phyloP scores from a whole-genome alignment of 2,113 vertebrate genomes.

The Catagonus wagneri region DNA sequence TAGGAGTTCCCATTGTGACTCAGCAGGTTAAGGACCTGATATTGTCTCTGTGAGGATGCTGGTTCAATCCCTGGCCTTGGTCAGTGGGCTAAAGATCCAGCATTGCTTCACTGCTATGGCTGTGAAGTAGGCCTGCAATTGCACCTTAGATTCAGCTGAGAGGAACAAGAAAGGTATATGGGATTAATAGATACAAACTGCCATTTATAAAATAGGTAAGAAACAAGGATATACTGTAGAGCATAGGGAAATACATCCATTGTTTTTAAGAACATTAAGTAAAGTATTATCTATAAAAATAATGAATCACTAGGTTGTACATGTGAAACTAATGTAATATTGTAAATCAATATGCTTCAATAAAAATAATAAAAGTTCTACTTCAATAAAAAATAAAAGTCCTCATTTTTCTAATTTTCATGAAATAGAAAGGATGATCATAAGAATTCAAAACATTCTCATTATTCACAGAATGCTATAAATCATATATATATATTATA shows the following conservation, averaged over 20 bases:
- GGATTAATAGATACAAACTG: not conserved
- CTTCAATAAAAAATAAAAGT: too few species aligned
- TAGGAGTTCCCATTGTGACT: not conserved
- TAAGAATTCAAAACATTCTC: constrained; percentile 21
- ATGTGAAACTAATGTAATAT: too few species aligned
- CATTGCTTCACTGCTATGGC: too few species aligned
- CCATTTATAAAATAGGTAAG: not conserved
- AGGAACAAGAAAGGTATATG: not conserved
- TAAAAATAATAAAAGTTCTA: not conserved
- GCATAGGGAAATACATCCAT: not conserved
- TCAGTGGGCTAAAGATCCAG: too few species aligned
- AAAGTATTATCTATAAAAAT: not conserved
- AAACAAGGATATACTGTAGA: not conserved
- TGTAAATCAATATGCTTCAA: too few species aligned
- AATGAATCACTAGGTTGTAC: not conserved
- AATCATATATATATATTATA: not conserved
- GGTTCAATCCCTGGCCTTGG: too few species aligned
- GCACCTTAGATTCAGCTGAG: too few species aligned
- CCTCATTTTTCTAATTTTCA: not conserved
- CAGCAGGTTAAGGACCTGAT: too few species aligned
- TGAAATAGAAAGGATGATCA: not conserved
- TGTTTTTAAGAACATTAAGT: not conserved
- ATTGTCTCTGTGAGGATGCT: too few species aligned
- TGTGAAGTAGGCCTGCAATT: too few species aligned
- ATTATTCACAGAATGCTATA: not conserved